Percentiles rank a stretch among this genome's conserved stretches.
Evolutionary conservation across 2,888 invertebrate species (phyloP).

Genomic region (Sinopyrophorus schimmeli): DNA sequence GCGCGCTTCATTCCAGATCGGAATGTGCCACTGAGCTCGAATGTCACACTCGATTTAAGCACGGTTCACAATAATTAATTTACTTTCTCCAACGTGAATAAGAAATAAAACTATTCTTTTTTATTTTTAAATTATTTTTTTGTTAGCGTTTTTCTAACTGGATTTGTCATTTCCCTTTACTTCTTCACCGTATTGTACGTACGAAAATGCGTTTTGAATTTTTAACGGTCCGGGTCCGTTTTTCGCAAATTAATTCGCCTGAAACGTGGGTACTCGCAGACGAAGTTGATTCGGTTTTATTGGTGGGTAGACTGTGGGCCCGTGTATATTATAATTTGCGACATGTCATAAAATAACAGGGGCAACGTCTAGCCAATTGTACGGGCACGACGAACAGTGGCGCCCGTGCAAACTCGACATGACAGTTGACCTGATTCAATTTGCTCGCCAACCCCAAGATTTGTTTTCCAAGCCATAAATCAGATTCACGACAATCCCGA

Average conservation of each 20-base stretch:
- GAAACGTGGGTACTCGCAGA: background rate
- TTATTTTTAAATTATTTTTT: too few relatives aligned
- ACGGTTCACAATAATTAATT: too few relatives aligned
- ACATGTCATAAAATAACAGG: conserved; percentile 35
- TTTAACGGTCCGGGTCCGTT: background rate
- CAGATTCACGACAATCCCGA: conserved; percentile 55
- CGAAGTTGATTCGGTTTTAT: conserved; percentile 9
- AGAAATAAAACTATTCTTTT: too few relatives aligned
- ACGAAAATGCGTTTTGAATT: too few relatives aligned
- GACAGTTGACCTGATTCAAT: conserved; percentile 55
- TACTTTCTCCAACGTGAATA: too few relatives aligned
- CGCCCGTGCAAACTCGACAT: conserved; percentile 43
- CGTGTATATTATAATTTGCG: conserved; percentile 23
- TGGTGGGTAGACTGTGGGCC: conserved; percentile 17
- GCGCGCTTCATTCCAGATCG: too few relatives aligned
- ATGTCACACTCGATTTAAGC: too few relatives aligned
- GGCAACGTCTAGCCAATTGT: conserved; percentile 36
- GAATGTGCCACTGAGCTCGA: too few relatives aligned
- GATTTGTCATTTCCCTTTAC: too few relatives aligned
- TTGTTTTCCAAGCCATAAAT: conserved; percentile 56
- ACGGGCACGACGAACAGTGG: conserved; percentile 29
- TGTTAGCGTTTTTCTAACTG: too few relatives aligned
- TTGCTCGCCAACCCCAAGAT: conserved; percentile 52
- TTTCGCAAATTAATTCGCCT: conserved; percentile 3
- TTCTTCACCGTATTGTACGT: too few relatives aligned